Evolutionary conservation across 2,888 invertebrate species (phyloP).

Genomic region (Strigamia crassipes): DNA sequence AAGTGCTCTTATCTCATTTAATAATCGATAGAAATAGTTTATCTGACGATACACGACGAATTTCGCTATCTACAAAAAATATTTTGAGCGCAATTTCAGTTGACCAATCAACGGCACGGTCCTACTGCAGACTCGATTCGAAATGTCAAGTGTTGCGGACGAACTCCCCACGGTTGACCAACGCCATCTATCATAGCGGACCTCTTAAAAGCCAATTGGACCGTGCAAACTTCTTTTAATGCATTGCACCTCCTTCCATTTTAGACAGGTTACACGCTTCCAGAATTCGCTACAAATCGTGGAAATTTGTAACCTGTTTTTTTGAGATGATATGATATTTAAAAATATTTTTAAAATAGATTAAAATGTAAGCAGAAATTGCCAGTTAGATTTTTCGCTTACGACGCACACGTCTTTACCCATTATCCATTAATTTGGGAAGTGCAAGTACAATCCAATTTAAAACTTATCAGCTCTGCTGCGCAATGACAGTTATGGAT

Average conservation of each 20-base stretch:
- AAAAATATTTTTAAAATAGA: neutral
- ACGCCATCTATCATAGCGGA: constrained; percentile 14
- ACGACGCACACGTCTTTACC: neutral
- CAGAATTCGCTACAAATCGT: neutral
- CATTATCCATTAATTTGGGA: constrained; percentile 22
- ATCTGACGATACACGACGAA: neutral
- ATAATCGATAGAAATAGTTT: neutral
- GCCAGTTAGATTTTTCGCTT: neutral
- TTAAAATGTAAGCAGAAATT: neutral
- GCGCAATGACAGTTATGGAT: constrained; percentile 45
- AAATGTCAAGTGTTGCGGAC: constrained; percentile 25
- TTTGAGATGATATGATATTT: neutral
- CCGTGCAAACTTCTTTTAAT: constrained; percentile 36
- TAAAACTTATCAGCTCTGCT: constrained; percentile 46
- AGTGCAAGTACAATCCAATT: constrained; percentile 46
- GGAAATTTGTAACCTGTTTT: neutral
- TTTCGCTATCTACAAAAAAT: neutral
- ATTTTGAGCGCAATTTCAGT: neutral
- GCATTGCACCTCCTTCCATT: constrained; percentile 42
- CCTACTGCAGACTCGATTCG: constrained; percentile 3
- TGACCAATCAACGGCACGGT: constrained; percentile 27
- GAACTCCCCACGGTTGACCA: constrained; percentile 26
- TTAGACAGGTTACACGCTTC: constrained; percentile 10
- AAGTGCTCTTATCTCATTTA: neutral
- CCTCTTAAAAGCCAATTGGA: constrained; percentile 38